Conservation (phyloP, 2,113 vertebrate genomes). For the Oplegnathus fasciatus region DNA sequence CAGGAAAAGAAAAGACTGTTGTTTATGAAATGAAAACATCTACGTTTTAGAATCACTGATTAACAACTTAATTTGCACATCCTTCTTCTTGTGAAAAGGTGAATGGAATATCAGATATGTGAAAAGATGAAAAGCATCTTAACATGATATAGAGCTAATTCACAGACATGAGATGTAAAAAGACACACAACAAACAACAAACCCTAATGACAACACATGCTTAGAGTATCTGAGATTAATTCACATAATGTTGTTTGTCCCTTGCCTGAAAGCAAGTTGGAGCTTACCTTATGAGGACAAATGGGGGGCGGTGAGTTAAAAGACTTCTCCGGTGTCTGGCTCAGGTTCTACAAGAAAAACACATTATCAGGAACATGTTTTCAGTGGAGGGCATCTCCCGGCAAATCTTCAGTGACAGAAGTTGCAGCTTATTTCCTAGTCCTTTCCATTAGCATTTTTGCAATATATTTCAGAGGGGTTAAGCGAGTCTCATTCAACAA, state of each 20-base stretch:
- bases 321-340: conserved; percentile 83
- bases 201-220: conserved; percentile 20
- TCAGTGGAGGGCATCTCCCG: conserved; percentile 51
- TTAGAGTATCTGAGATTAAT: conserved; percentile 45
- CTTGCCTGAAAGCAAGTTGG: conserved; percentile 30
- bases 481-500: conserved; percentile 49
- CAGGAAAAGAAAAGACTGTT: background rate
- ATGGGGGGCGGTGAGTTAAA: conserved; percentile 79
- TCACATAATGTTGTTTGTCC: conserved; percentile 36
- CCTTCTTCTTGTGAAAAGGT: background rate
- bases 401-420: conserved; percentile 71
- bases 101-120: conserved; percentile 1
- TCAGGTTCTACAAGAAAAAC: conserved; percentile 83
- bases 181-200: background rate
- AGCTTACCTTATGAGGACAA: conserved; percentile 88
- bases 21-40: conserved; percentile 14
- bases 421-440: conserved; percentile 63
- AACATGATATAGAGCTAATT: conserved; percentile 12
- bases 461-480: conserved; percentile 54
- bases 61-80: conserved; percentile 10
- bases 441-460: conserved; percentile 61
- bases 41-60: conserved; percentile 11
- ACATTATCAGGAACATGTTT: conserved; percentile 73
- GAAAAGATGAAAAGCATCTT: conserved; percentile 12
- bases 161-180: conserved; percentile 1